Conservation (phyloP, 2,888 invertebrate genomes). For the Spisula solida region DNA sequence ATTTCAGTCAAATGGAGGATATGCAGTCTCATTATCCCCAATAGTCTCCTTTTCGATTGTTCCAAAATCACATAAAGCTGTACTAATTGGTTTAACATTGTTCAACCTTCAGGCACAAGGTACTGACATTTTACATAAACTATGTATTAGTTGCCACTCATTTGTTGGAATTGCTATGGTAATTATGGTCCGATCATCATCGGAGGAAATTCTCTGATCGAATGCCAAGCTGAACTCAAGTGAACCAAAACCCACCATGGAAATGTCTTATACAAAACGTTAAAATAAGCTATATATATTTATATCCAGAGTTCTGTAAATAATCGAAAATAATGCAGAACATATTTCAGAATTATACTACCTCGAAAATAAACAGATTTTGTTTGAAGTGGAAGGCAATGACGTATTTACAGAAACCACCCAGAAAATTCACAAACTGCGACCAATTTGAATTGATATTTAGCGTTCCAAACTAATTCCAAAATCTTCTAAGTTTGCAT, state of each 20-base stretch:
- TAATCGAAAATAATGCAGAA: conserved; percentile 13
- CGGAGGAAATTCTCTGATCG: neutral
- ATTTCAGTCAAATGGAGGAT: too few species aligned
- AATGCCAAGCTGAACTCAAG: neutral
- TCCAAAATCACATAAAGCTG: too few species aligned
- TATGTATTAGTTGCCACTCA: neutral
- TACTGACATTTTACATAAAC: neutral
- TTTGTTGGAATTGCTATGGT: neutral
- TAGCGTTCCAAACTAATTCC: neutral
- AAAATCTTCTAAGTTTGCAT: neutral
- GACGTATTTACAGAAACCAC: neutral
- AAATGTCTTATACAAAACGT: neutral
- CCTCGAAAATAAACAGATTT: conserved; percentile 18
- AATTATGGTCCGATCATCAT: neutral
- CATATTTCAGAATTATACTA: neutral
- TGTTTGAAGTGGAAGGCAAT: neutral
- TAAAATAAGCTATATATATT: neutral
- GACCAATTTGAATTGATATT: neutral
- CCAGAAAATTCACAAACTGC: neutral
- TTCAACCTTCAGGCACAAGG: neutral
- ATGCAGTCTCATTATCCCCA: too few species aligned
- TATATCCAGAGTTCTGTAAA: conserved; percentile 1
- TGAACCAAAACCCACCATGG: neutral
- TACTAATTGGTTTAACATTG: too few species aligned
- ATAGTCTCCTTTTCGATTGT: too few species aligned